Evolutionary conservation across 2,888 invertebrate genomes (phyloP).

Genomic region (Athalia circularis): DNA sequence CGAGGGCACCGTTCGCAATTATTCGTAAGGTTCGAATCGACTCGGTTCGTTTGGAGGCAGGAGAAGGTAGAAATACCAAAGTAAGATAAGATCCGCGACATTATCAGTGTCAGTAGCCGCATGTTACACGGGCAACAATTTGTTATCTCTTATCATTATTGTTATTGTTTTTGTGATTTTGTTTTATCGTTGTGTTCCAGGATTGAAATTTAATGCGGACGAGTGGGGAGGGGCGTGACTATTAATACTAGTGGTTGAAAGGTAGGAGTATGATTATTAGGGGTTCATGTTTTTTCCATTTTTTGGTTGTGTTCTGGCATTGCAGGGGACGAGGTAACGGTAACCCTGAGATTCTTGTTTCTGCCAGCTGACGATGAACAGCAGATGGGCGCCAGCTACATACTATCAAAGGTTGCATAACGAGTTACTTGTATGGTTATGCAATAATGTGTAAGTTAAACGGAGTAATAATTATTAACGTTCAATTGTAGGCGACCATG

Average conservation of each 20-base stretch:
- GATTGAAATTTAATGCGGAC: background rate
- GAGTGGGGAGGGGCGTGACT: background rate
- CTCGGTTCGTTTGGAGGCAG: background rate
- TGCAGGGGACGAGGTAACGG: constrained; percentile 24
- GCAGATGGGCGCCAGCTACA: background rate
- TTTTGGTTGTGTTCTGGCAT: background rate
- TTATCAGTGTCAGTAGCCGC: constrained; percentile 37
- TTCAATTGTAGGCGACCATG: constrained; percentile 7
- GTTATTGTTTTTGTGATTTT: background rate
- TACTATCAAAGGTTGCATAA: constrained; percentile 28
- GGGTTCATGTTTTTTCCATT: background rate
- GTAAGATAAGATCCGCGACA: constrained; percentile 38
- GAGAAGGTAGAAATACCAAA: background rate
- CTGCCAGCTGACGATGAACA: constrained; percentile 23
- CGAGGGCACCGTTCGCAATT: constrained; percentile 45
- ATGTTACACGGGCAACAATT: constrained; percentile 15
- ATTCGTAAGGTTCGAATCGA: constrained; percentile 18
- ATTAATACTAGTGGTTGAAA: background rate
- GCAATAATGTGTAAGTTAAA: constrained; percentile 20
- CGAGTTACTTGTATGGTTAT: constrained; percentile 14
- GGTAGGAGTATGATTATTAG: background rate
- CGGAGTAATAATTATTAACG: background rate
- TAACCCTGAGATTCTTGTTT: constrained; percentile 43
- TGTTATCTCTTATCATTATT: constrained; percentile 17
- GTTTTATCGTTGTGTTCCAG: background rate